These are phyloP conservation scores for Acrossocheilus wenchowensis DNA, from an alignment of 2,797 vertebrate genomes.

Conservation along the genomic window DNA sequence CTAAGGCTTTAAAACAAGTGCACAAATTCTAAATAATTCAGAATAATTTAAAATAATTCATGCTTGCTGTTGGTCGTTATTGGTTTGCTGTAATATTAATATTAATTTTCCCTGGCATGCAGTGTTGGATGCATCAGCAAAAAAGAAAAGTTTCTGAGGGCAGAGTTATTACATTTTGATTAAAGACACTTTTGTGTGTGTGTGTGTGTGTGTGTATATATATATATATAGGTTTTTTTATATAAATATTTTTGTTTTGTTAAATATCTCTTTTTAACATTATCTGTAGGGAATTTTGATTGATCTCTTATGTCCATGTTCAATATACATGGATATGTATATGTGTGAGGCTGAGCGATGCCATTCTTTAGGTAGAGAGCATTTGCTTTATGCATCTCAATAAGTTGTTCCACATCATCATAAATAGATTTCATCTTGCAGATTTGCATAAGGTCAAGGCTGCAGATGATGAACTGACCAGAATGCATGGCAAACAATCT, in stretches of 20 bases:
- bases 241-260: too few species aligned
- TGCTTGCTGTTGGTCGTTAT: neutral
- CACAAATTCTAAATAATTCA: neutral
- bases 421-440: conserved; percentile 58
- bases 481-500: conserved; percentile 56
- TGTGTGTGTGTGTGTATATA: too few species aligned
- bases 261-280: neutral
- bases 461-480: conserved; percentile 57
- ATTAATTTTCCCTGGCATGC: neutral
- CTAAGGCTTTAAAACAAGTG: neutral
- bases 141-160: neutral
- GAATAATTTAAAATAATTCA: neutral
- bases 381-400: conserved; percentile 56
- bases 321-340: conserved; percentile 33
- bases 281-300: neutral
- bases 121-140: neutral
- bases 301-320: conserved; percentile 22
- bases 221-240: too few species aligned
- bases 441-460: conserved; percentile 63
- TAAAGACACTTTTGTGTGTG: too few species aligned
- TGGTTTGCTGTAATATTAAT: neutral
- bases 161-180: neutral
- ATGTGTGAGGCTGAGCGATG: conserved; percentile 43
- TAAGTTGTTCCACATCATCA: conserved; percentile 52
- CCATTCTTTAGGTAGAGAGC: conserved; percentile 30